phyloP scores from a whole-genome alignment of 1,140 invertebrate species.

The Halesus radiatus region DNA sequence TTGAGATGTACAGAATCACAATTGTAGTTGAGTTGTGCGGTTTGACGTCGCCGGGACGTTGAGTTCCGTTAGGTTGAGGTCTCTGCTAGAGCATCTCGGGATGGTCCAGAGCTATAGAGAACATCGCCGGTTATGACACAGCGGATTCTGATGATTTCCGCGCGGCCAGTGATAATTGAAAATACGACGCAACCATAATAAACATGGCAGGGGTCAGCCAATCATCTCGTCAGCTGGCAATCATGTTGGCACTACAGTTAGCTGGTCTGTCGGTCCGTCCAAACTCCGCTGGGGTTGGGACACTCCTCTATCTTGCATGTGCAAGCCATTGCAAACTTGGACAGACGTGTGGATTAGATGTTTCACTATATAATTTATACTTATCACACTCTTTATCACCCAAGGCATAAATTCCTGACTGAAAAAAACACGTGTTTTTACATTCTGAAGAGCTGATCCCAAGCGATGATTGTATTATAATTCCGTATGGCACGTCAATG shows the following conservation, averaged over 20 bases:
- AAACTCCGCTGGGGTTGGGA: slow-evolving; percentile 25
- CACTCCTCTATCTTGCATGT: slow-evolving; percentile 1
- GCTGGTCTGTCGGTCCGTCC: slow-evolving; percentile 28
- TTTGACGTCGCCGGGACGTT: not conserved
- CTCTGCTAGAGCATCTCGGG: not conserved
- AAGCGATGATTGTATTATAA: too few species aligned
- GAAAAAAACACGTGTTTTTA: too few species aligned
- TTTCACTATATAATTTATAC: not conserved
- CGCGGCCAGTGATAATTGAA: slow-evolving; percentile 56
- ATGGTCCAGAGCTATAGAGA: not conserved
- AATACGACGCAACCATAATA: slow-evolving; percentile 55
- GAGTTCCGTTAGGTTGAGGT: not conserved
- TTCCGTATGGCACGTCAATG: too few species aligned
- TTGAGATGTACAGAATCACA: not conserved
- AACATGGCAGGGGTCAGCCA: slow-evolving; percentile 54
- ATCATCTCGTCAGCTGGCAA: slow-evolving; percentile 50
- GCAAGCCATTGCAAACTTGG: not conserved
- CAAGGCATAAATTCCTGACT: too few species aligned
- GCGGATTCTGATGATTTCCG: slow-evolving; percentile 47
- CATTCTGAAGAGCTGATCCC: too few species aligned
- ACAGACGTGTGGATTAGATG: not conserved
- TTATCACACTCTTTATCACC: too few species aligned
- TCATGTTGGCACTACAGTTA: slow-evolving; percentile 55
- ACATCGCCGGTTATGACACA: slow-evolving; percentile 48
- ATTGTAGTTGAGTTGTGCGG: not conserved